A percentile compares a stretch with the other conserved stretches of the same genome.
phyloP scores from a whole-genome alignment of 2,113 vertebrate species.

The Chaenogobius annularis region DNA sequence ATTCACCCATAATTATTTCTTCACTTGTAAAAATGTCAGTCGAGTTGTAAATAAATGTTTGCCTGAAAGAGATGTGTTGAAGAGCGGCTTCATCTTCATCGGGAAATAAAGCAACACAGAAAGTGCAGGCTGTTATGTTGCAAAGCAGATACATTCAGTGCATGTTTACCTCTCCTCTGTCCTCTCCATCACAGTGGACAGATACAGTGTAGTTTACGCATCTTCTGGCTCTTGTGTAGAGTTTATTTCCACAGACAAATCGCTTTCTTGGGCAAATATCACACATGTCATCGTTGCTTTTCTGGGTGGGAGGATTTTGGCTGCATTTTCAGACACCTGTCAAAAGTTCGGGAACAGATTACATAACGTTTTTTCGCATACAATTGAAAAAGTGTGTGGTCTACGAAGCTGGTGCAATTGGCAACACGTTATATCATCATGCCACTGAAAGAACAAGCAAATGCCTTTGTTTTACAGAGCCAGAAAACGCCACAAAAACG shows the following conservation, averaged over 20 bases:
- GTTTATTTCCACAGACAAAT: constrained; percentile 11
- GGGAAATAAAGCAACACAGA: neutral
- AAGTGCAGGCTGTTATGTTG: neutral
- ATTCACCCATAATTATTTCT: too few relatives aligned
- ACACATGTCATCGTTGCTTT: constrained; percentile 2
- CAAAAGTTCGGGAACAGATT: neutral
- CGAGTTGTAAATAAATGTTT: neutral
- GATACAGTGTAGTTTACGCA: constrained; percentile 17
- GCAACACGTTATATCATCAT: neutral
- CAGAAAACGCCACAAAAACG: neutral
- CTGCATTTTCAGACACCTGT: constrained; percentile 11
- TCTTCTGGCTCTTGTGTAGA: neutral
- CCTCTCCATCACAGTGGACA: constrained; percentile 65
- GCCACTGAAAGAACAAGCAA: neutral
- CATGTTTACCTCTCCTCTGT: constrained; percentile 55
- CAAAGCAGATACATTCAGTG: neutral
- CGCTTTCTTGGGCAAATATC: constrained; percentile 6
- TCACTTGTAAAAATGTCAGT: too few relatives aligned
- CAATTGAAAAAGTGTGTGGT: neutral
- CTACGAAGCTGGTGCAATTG: neutral
- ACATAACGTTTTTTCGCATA: neutral
- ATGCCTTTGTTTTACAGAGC: neutral
- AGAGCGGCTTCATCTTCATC: neutral
- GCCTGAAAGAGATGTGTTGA: neutral
- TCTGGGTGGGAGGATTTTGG: constrained; percentile 4